Evolutionary conservation across 2,888 invertebrate species (phyloP).

Genomic region (Andrena hattorfiana): DNA sequence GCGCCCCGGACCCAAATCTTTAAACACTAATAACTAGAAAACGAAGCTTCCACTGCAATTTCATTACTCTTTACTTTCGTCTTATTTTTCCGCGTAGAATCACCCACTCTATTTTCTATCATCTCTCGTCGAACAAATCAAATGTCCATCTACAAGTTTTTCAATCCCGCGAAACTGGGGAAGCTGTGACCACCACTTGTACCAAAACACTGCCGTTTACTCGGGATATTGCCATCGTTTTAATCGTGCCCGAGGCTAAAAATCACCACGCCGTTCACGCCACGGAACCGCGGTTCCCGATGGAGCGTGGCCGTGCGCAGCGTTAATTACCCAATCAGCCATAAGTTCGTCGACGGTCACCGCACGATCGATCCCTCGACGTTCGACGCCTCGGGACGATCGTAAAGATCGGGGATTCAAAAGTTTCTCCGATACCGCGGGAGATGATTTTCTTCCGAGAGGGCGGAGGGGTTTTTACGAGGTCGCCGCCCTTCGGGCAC

Average conservation of each 20-base stretch:
- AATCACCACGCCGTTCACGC: not conserved
- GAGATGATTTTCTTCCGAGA: conserved; percentile 4
- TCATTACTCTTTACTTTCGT: too few species aligned
- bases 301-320: not conserved
- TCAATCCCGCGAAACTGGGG: too few species aligned
- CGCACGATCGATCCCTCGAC: conserved; percentile 21
- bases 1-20: too few species aligned
- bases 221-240: not conserved
- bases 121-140: too few species aligned
- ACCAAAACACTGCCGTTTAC: not conserved
- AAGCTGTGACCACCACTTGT: too few species aligned
- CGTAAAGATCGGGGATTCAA: conserved; percentile 27
- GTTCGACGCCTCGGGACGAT: not conserved
- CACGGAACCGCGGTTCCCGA: conserved; percentile 11
- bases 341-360: conserved; percentile 34
- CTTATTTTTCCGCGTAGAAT: too few species aligned
- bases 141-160: too few species aligned
- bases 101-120: too few species aligned
- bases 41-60: too few species aligned
- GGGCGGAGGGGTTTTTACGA: conserved; percentile 5
- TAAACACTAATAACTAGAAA: too few species aligned
- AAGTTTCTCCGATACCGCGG: conserved; percentile 24
- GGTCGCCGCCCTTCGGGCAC: not conserved
- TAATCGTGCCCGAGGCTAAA: not conserved
- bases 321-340: conserved; percentile 48